These are phyloP conservation scores for Pelusios castaneus DNA, from an alignment of 2,113 vertebrate species.

Conservation along the genomic window DNA sequence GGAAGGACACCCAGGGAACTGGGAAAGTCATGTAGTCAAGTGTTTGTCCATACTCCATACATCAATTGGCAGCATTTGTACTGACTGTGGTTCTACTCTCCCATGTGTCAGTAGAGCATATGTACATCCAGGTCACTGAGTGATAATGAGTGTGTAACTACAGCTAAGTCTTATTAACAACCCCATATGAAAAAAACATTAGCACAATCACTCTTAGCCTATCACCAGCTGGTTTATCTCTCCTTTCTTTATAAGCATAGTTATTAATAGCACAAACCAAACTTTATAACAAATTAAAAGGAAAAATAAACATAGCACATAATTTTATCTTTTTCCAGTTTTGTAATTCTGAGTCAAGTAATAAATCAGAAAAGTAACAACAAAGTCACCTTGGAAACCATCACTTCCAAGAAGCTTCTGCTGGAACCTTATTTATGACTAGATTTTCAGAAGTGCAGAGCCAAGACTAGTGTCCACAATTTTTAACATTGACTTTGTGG, in stretches of 20 bases:
- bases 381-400: background rate
- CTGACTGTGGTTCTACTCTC: constrained; percentile 4
- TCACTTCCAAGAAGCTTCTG: background rate
- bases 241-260: constrained; percentile 36
- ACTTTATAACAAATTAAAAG: background rate
- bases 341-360: background rate
- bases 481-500: background rate
- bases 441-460: background rate
- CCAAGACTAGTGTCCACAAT: background rate
- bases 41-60: background rate
- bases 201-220: constrained; percentile 44
- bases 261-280: constrained; percentile 16
- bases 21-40: background rate
- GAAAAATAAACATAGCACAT: constrained; percentile 8
- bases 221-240: constrained; percentile 40
- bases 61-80: constrained; percentile 30
- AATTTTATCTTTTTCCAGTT: background rate
- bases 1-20: constrained; percentile 40
- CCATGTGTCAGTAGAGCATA: constrained; percentile 59
- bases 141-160: constrained; percentile 68
- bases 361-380: constrained; percentile 4
- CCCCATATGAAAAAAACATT: constrained; percentile 65
- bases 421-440: background rate
- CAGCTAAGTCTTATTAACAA: constrained; percentile 61
- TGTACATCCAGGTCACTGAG: constrained; percentile 57